Evolutionary conservation across 2,113 vertebrate species (phyloP), one percentile per base, ranked within the genome.

Genomic region (Dendrocopos noguchii): DNA sequence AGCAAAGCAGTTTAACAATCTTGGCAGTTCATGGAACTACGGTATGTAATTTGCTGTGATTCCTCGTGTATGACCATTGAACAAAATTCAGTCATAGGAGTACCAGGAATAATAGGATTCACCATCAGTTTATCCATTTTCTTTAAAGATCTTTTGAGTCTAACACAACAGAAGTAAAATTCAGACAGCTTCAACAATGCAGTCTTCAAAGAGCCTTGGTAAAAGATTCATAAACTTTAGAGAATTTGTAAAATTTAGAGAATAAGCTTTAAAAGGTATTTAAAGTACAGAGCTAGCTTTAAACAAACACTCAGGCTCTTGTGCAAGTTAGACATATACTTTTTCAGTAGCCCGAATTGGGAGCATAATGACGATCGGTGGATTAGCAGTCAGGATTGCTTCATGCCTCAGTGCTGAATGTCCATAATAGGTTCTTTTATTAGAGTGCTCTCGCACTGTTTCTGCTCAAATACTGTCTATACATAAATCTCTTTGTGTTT

Each of bases 241-340:
- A 44, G 42, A 15, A 16, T 44, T 44, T 44, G 15, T 44, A 44
- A 44, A 44, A 44, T 15, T 44, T 44, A 44, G 42, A 44, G 42
- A 44, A 44, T 44, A 60, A 59, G 22, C 39, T 73, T 82, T 21
- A 46, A 55, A 67, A 82, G 6, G 5, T 72, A 21, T 21, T 77
- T 61, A 34, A 72, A 77, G 33, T 18, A 36, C 46, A 36, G 24
- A 9, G 5, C 12, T 76, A n/a, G 9, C 22, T 88, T 86, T 71
- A 50, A 67, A 9, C 31, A 14, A 71, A 16, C 8, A 25, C 9
- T 34, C 12, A 2, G 15, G 39, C 21, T n/a, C 3, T 60, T 71
- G 47, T 8, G 0, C 4, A 52, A 31, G 22, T 15, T 34, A 57
- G 27, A 7, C 0, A 1, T 53, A 7, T 6, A 18, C 17, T 56